These are phyloP conservation scores for Nomada lathburiana DNA, from an alignment of 2,888 invertebrate species.

Conservation along the genomic window DNA sequence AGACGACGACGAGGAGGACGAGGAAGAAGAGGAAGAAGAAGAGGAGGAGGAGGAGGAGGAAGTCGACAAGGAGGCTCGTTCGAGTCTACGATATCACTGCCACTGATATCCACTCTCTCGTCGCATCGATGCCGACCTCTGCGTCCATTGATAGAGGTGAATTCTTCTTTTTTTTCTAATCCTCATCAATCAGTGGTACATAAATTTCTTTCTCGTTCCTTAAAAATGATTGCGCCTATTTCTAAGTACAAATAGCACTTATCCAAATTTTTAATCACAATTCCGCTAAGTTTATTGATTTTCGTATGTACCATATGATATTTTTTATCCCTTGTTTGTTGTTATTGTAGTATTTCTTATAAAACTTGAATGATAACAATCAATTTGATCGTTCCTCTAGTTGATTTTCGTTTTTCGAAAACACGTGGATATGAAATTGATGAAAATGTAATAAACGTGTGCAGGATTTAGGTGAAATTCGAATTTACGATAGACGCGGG, in stretches of 20 bases:
- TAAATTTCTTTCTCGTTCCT: neutral
- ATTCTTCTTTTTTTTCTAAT: neutral
- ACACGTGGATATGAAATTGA: neutral
- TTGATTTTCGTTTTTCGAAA: neutral
- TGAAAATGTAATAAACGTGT: neutral
- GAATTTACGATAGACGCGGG: neutral
- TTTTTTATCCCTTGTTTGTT: neutral
- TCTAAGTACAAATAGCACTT: no score
- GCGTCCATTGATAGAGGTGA: constrained; percentile 77
- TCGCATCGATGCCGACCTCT: constrained; percentile 77
- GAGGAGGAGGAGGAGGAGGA: constrained; percentile 52
- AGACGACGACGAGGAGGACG: constrained; percentile 77
- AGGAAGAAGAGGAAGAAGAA: constrained; percentile 72
- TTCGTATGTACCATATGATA: no score
- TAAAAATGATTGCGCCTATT: neutral
- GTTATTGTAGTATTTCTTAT: neutral
- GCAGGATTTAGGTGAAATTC: neutral
- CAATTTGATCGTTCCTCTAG: no score
- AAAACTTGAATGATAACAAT: no score
- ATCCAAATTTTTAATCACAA: no score
- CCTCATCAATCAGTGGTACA: no score
- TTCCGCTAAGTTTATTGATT: no score
- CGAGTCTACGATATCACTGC: constrained; percentile 62
- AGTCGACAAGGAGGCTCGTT: constrained; percentile 56
- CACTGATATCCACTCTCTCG: constrained; percentile 60